Evolutionary conservation across 2,888 invertebrate genomes (phyloP), one percentile per base, ranked within the genome.

Genomic region (Cephus sareptanus): DNA sequence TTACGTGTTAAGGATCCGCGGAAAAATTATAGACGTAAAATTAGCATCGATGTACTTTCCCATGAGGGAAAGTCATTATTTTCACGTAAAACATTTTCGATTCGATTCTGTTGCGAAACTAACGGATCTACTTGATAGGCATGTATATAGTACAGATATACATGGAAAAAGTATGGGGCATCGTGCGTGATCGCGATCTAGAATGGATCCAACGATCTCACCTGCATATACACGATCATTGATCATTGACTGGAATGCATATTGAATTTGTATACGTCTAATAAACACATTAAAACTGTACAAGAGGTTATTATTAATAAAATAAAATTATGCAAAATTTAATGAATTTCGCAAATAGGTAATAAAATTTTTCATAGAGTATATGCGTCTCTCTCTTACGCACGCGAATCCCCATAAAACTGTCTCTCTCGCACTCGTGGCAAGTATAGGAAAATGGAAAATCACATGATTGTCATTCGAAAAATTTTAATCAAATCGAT

Each of bases 351-450:
- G 0, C 2, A 23, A 56, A 56, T 23, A 56, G 40, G 23, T 4
- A 35, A 34, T 2, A 0, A 56, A 56, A 56, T 23, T 56, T 56
- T 56, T 56, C 2, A 23, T 31, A 76, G 74, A 80, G 73, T 79
- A 80, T 76, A 79, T 75, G 77, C 78, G 71, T 75, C 56, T 75
- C 75, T 76, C 75, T 78, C 79, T 73, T 77, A 74, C 76, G 34
- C 40, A 68, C 34, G 75, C 37, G 69, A 79, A 75, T 70, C 34
- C 73, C 69, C 69, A 75, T 78, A 56, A 23, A 6, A 9, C 40
- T 9, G 40, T 56, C 40, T 56, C 40, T 40, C 40, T 40, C 40
- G 40, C 40, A 40, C 23, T 15, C 40, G 15, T 23, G 0, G 9
- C 23, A 23, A 56, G 56, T 56, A 56, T 56, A 56, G 23, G 9